A percentile compares a stretch with the other conserved stretches of the same genome.
Evolutionary conservation across 2,113 vertebrate genomes (phyloP).

Genomic region (Myotis davidii): DNA sequence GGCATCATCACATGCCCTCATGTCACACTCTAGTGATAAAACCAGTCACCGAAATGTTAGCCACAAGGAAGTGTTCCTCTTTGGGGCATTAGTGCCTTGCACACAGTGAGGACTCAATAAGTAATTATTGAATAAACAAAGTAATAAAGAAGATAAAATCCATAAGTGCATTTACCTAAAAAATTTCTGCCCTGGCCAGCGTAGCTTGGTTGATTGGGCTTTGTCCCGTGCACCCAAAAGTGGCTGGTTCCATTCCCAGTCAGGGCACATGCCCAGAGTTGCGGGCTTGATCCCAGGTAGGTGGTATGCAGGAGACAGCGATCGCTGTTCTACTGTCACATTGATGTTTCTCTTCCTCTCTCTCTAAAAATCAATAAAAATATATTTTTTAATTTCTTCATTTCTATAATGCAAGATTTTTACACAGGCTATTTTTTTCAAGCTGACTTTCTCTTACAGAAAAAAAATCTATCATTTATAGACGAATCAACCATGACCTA

Average conservation of each 20-base stretch:
- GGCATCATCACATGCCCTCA: neutral
- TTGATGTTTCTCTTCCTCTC: too few species aligned
- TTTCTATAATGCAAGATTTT: conserved; percentile 7
- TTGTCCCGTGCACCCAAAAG: too few species aligned
- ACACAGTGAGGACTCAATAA: neutral
- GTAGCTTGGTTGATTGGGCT: too few species aligned
- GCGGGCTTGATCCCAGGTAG: too few species aligned
- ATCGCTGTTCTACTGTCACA: too few species aligned
- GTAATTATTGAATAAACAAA: neutral
- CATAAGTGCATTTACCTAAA: neutral
- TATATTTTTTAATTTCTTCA: neutral
- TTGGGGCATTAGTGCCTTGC: neutral
- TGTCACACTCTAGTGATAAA: neutral
- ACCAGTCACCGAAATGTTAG: too few species aligned
- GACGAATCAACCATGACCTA: neutral
- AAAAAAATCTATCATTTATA: conserved; percentile 30
- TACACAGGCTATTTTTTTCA: neutral
- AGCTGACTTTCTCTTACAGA: conserved; percentile 32
- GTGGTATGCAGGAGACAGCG: too few species aligned
- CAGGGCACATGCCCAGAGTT: too few species aligned
- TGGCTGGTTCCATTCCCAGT: too few species aligned
- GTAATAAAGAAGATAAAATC: neutral
- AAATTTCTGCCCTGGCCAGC: too few species aligned
- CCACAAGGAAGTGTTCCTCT: neutral
- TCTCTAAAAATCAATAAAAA: too few species aligned